phyloP scores from a whole-genome alignment of 1,140 invertebrate species.

The Oreohelix idahoensis region DNA sequence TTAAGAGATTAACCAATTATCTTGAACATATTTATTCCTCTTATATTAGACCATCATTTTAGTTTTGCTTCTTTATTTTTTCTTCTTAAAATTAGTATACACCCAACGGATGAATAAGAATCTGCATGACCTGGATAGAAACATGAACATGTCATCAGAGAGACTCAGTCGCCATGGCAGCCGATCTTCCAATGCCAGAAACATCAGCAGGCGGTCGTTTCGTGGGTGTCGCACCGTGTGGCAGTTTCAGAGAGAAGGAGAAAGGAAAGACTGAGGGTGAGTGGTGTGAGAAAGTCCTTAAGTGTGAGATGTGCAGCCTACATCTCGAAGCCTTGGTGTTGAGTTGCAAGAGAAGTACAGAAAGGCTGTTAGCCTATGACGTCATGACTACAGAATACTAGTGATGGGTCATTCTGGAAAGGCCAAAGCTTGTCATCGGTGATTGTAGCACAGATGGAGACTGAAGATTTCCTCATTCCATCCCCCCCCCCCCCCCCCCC shows the following conservation, averaged over 20 bases:
- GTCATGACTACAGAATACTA: slow-evolving; percentile 25
- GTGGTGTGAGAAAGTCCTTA: slow-evolving; percentile 7
- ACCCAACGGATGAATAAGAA: too few species aligned
- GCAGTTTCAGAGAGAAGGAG: slow-evolving; percentile 19
- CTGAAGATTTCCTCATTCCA: too few species aligned
- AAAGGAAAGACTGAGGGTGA: not conserved
- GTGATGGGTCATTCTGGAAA: too few species aligned
- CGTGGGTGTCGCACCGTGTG: slow-evolving; percentile 16
- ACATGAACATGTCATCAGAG: slow-evolving; percentile 37
- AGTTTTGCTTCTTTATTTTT: too few species aligned
- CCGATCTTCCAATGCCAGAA: slow-evolving; percentile 40
- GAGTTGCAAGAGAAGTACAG: slow-evolving; percentile 15
- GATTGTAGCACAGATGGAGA: too few species aligned
- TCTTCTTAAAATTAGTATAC: too few species aligned
- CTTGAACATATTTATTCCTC: too few species aligned
- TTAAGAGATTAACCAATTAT: too few species aligned
- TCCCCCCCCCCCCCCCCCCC: too few species aligned
- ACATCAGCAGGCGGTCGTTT: slow-evolving; percentile 23
- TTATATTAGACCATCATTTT: too few species aligned
- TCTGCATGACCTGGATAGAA: slow-evolving; percentile 30
- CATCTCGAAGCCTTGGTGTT: slow-evolving; percentile 3
- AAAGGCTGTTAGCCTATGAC: slow-evolving; percentile 39
- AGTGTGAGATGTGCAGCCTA: slow-evolving; percentile 18
- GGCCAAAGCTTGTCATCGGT: too few species aligned
- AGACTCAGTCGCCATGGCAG: slow-evolving; percentile 31